Percentiles rank a stretch among this genome's conserved stretches.
Conservation (phyloP, 1,140 invertebrate genomes). For the Polyergus mexicanus region DNA sequence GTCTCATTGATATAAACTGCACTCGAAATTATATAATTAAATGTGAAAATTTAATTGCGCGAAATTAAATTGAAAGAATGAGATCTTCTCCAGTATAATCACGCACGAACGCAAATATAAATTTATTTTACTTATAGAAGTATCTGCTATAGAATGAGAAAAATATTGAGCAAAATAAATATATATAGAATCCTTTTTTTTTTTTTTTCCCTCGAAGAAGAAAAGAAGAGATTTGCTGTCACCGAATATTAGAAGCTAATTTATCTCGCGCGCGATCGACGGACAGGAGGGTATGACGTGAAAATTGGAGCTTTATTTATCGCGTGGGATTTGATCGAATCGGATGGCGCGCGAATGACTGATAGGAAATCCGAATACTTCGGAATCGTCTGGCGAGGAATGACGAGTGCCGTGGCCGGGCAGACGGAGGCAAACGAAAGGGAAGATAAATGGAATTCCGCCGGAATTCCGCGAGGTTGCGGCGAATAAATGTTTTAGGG, state of each 20-base stretch:
- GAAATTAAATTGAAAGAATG: neutral
- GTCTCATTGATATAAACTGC: neutral
- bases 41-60: neutral
- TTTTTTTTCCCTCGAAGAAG: neutral
- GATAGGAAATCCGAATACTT: slow-evolving; percentile 74
- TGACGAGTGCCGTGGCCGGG: slow-evolving; percentile 22
- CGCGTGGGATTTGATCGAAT: slow-evolving; percentile 71
- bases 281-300: slow-evolving; percentile 37
- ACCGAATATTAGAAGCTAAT: slow-evolving; percentile 43
- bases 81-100: neutral
- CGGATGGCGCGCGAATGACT: slow-evolving; percentile 66
- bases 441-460: slow-evolving; percentile 74
- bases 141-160: neutral
- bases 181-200: neutral
- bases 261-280: slow-evolving; percentile 63
- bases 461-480: slow-evolving; percentile 48
- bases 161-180: neutral
- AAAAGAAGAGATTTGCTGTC: slow-evolving; percentile 6
- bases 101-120: neutral
- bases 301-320: slow-evolving; percentile 76
- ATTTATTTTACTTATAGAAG: neutral
- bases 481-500: slow-evolving; percentile 64
- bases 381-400: slow-evolving; percentile 42
- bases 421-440: slow-evolving; percentile 43
- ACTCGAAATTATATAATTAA: slow-evolving; percentile 12